These are phyloP conservation scores for Suricata suricatta DNA, from an alignment of 2,113 vertebrate species.

Conservation along the genomic window DNA sequence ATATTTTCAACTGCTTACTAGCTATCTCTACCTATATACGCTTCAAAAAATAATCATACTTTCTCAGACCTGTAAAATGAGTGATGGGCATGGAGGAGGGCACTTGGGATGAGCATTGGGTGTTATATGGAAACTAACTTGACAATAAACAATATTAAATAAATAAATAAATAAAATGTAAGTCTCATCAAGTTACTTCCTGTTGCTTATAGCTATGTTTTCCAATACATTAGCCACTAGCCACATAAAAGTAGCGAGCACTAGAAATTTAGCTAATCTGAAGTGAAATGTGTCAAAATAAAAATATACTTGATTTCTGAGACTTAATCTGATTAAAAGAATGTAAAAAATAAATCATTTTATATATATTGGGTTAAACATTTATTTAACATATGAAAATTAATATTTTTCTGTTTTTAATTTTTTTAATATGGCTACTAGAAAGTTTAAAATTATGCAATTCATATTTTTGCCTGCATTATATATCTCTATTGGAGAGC, in stretches of 20 bases:
- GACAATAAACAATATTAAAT: no score
- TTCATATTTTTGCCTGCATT: not conserved
- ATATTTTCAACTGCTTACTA: not conserved
- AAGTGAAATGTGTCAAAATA: not conserved
- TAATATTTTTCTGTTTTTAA: not conserved
- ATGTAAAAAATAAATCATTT: not conserved
- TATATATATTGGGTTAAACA: not conserved
- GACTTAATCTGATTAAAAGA: slow-evolving; percentile 10
- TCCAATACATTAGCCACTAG: not conserved
- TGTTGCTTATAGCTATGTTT: not conserved
- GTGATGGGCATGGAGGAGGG: no score
- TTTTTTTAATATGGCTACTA: not conserved
- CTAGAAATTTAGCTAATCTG: slow-evolving; percentile 36
- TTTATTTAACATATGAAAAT: not conserved
- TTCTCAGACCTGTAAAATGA: not conserved
- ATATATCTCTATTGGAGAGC: not conserved
- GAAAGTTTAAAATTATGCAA: not conserved
- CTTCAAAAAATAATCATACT: not conserved
- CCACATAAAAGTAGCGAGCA: not conserved
- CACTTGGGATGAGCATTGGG: no score
- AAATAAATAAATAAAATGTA: not conserved
- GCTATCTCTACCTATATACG: not conserved
- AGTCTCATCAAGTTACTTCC: not conserved
- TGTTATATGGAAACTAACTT: no score
- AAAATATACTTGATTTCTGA: not conserved